Conservation (phyloP, 2,113 vertebrate genomes). For the Macquaria ambigua region DNA sequence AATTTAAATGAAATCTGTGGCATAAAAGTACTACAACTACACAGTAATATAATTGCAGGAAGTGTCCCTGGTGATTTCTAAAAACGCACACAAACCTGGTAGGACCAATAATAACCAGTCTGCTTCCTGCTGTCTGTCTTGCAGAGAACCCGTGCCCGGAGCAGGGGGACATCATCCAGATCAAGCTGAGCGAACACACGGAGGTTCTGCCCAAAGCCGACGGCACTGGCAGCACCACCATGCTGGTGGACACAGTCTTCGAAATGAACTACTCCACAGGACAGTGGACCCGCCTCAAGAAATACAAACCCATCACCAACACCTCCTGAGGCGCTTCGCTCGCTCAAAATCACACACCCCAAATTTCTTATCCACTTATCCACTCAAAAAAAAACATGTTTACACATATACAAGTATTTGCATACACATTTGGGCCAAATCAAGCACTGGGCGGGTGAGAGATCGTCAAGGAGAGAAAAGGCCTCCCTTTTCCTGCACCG, state of each 20-base stretch:
- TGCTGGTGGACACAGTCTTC: conserved; percentile 98
- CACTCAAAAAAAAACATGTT: conserved; percentile 38
- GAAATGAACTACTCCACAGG: conserved; percentile 99
- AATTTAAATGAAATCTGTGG: neutral
- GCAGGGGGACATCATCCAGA: conserved; percentile 99
- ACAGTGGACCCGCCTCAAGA: conserved; percentile 99
- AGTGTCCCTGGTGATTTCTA: neutral
- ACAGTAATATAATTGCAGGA: neutral
- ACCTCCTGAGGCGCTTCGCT: conserved; percentile 86
- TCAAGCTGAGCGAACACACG: conserved; percentile 98
- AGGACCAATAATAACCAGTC: neutral
- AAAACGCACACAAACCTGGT: neutral
- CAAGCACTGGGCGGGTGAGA: conserved; percentile 39
- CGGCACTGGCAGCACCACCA: conserved; percentile 98
- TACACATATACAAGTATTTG: conserved; percentile 55
- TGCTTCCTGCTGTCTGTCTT: conserved; percentile 7
- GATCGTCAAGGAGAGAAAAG: conserved; percentile 45
- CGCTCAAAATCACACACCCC: neutral
- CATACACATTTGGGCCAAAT: conserved; percentile 76
- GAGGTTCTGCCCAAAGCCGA: conserved; percentile 96
- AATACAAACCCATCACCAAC: conserved; percentile 98
- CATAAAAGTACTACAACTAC: neutral
- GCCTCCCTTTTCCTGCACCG: conserved; percentile 70
- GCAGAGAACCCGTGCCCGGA: conserved; percentile 99
- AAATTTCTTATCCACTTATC: conserved; percentile 26